Evolutionary conservation across 2,113 vertebrate species (phyloP).

Genomic region (Psephotus haematonotus): DNA sequence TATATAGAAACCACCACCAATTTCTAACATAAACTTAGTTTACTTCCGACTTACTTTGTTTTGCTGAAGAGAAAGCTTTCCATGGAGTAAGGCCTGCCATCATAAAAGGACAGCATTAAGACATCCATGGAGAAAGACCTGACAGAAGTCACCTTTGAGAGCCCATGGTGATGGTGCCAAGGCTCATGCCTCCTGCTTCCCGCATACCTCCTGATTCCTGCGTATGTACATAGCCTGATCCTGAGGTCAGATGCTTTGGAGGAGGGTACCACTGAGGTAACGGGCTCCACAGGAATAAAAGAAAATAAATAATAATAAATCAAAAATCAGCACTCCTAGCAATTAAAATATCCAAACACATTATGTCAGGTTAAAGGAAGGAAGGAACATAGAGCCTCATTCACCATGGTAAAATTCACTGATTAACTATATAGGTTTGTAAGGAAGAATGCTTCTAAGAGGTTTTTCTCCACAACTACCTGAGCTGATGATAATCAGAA

Average conservation of each 20-base stretch:
- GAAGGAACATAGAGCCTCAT: fast-evolving
- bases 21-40: background rate
- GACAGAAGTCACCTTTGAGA: fast-evolving
- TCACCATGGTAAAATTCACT: background rate
- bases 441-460: background rate
- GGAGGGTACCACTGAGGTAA: background rate
- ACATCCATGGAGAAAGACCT: background rate
- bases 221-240: fast-evolving
- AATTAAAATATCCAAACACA: background rate
- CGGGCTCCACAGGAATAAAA: background rate
- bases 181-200: background rate
- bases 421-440: background rate
- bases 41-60: background rate
- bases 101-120: background rate
- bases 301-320: background rate
- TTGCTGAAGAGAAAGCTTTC: background rate
- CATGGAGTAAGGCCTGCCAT: fast-evolving
- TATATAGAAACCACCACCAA: background rate
- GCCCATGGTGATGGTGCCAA: fast-evolving
- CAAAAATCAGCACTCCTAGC: background rate
- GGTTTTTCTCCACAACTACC: background rate
- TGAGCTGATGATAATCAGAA: background rate
- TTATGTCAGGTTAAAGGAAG: background rate
- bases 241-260: background rate
- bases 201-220: background rate